Evolutionary conservation across 2,113 vertebrate genomes (phyloP), one percentile per base, ranked within the genome.

Genomic region (Catharus bicknelli): DNA sequence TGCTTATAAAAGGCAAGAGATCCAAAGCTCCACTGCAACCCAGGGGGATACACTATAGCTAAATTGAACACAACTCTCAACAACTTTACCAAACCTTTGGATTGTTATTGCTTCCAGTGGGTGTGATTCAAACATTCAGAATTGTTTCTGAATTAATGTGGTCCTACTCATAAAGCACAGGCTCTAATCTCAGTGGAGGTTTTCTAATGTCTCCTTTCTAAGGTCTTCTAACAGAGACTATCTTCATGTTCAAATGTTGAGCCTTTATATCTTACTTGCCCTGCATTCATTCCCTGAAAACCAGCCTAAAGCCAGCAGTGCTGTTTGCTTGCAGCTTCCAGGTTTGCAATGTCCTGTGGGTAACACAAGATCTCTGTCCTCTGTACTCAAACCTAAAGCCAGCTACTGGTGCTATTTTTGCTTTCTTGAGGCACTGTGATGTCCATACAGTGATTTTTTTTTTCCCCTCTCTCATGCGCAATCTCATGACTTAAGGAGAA

Each of bases 1-100:
- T 91, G 43, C 22, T 88, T 91, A 74, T 67, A 80, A 85, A 53
- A 87, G 63, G 70, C 73, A 51, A 63, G 70, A 73, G 38, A 76
- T 69, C 20, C 62, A 79, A 85, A 91, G 63, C 70, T 76, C 48
- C 5, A 7, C 45, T 87, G 38, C 58, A 85, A 10, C n/a, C 18
- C 47, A 47, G 54, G 48, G 76, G 26, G 83, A 63, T 42, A 21
- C 13, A 18, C 57, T 72, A 6, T 23, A 40, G 32, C 84, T 63
- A 57, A 74, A 66, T 5, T 54, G 53, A 86, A 51, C 21, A n/a
- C 13, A 51, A 18, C 22, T 86, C 36, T 40, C 48, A 54, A 62
- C 6, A 51, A 19, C 42, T 40, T 78, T 75, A 36, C 19, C 30
- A 64, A 55, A 50, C 9, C 17, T 55, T 77, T 1, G 0, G 3